A percentile compares a stretch with the other conserved stretches of the same genome.
phyloP scores from a whole-genome alignment of 53 echinoderm and acorn worm genomes.

The Hippasteria phrygiana region DNA sequence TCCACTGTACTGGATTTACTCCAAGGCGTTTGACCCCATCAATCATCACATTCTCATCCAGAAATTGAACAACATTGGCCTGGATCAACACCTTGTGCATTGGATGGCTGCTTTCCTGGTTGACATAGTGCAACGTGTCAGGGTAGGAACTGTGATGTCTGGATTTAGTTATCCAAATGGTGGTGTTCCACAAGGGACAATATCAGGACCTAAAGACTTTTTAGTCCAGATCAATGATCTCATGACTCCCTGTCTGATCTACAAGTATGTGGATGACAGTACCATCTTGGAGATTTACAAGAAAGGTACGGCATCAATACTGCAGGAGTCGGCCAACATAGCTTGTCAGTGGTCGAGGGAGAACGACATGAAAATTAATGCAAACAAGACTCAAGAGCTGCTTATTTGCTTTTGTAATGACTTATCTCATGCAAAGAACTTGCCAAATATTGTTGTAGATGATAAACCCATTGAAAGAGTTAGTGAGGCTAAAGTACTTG shows the following conservation, averaged over 20 bases:
- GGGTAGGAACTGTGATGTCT: not conserved
- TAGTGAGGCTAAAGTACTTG: not conserved
- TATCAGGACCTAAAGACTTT: conserved; percentile 11
- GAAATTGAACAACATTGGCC: conserved; percentile 15
- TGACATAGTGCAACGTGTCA: not conserved
- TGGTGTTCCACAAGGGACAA: conserved; percentile 18
- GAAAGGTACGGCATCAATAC: not conserved
- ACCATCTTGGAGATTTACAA: not conserved
- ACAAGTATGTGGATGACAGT: conserved; percentile 7
- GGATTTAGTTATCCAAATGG: not conserved
- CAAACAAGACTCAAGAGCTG: conserved; percentile 10
- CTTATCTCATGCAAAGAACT: not conserved
- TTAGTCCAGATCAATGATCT: conserved; percentile 7
- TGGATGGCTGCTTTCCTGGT: conserved; percentile 4
- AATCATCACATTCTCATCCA: conserved; percentile 11
- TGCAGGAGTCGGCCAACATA: conserved; percentile 25
- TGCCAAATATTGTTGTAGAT: conserved; percentile 21
- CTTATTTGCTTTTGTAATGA: conserved; percentile 11
- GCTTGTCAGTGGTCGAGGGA: conserved; percentile 21
- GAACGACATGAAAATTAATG: conserved; percentile 16
- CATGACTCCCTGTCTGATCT: not conserved
- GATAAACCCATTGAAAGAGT: not conserved
- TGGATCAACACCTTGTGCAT: not conserved
- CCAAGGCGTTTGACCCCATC: conserved; percentile 8
- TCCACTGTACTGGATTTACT: conserved; percentile 20